These are phyloP conservation scores for Acronicta aceris DNA, from an alignment of 2,888 invertebrate genomes.

Conservation along the genomic window DNA sequence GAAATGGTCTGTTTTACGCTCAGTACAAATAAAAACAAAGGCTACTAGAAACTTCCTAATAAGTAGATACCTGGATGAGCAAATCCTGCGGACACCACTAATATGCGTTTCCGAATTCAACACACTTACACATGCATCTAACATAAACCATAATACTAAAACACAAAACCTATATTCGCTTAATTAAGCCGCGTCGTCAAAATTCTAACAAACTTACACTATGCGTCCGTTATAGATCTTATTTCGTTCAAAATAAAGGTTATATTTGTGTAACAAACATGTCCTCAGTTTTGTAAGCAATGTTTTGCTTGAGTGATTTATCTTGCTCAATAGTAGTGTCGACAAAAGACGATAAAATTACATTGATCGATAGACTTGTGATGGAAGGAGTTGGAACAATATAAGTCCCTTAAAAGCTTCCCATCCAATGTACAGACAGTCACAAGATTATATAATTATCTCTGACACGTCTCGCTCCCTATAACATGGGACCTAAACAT, in stretches of 20 bases:
- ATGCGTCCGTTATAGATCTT: not conserved
- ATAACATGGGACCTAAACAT: too few relatives aligned
- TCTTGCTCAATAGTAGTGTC: not conserved
- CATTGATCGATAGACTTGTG: not conserved
- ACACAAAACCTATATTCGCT: too few relatives aligned
- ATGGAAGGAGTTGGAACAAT: not conserved
- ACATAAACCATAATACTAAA: not conserved
- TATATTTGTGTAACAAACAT: not conserved
- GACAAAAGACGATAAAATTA: not conserved
- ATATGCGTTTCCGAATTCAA: not conserved
- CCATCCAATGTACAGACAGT: too few relatives aligned
- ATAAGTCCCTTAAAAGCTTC: too few relatives aligned
- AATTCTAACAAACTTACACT: not conserved
- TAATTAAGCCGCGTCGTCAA: not conserved
- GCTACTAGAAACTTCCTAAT: not conserved
- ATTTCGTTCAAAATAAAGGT: not conserved
- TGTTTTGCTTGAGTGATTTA: not conserved
- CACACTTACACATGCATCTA: not conserved
- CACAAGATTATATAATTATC: too few relatives aligned
- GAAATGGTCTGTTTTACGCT: not conserved
- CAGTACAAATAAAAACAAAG: not conserved
- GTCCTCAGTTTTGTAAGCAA: not conserved
- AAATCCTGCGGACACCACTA: conserved; percentile 1
- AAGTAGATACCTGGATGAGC: not conserved
- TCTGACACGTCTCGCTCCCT: too few relatives aligned